These are phyloP conservation scores for Heliconius aoede DNA, from an alignment of 2,888 invertebrate species.

Conservation along the genomic window DNA sequence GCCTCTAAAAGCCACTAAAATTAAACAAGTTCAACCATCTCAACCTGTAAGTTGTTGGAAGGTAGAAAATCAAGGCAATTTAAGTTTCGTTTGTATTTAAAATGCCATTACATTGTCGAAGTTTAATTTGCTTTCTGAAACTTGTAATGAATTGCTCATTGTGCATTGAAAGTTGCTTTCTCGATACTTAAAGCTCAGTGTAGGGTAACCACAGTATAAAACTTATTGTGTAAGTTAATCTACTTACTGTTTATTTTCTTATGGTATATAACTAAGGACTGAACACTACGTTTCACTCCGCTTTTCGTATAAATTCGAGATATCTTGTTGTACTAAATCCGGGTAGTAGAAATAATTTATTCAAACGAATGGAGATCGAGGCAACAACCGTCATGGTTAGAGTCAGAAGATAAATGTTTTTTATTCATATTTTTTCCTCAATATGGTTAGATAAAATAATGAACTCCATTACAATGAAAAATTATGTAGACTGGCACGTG, in stretches of 20 bases:
- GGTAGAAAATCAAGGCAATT: conserved; percentile 11
- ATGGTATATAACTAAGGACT: not conserved
- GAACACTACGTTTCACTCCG: too few relatives aligned
- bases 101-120: conserved; percentile 43
- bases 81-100: conserved; percentile 47
- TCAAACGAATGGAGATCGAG: too few relatives aligned
- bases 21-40: not conserved
- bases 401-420: too few relatives aligned
- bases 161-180: conserved; percentile 54
- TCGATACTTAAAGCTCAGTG: conserved; percentile 41
- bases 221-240: not conserved
- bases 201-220: conserved; percentile 27
- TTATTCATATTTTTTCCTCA: too few relatives aligned
- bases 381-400: too few relatives aligned
- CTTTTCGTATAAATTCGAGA: too few relatives aligned
- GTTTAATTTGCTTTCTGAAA: conserved; percentile 55
- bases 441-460: too few relatives aligned
- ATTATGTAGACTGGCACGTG: not conserved
- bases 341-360: too few relatives aligned
- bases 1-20: not conserved
- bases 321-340: too few relatives aligned
- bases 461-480: too few relatives aligned
- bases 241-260: not conserved
- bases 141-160: conserved; percentile 64
- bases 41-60: conserved; percentile 45